phyloP scores from a whole-genome alignment of 1,140 invertebrate species.

The Atopsyche davidsoni region DNA sequence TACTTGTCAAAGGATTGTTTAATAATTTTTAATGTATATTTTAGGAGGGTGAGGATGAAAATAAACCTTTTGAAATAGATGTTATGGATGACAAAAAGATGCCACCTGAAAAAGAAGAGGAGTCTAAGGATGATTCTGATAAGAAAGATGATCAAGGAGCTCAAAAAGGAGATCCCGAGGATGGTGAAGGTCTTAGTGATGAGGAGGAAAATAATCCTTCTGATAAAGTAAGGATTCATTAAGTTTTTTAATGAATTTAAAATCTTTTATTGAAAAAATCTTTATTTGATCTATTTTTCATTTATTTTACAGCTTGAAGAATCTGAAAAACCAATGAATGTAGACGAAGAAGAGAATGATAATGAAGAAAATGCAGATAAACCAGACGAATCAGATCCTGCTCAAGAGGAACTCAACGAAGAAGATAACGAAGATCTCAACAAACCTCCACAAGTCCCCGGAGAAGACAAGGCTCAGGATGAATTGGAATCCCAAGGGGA shows the following conservation, averaged over 20 bases:
- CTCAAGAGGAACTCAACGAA: conserved; percentile 20
- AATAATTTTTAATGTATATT: conserved; percentile 8
- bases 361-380: conserved; percentile 26
- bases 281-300: too few species aligned
- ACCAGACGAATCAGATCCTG: conserved; percentile 34
- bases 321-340: conserved; percentile 10
- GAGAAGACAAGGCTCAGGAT: conserved; percentile 49
- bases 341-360: conserved; percentile 24
- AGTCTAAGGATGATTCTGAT: conserved; percentile 35
- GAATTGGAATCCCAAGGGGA: conserved; percentile 49
- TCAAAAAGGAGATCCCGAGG: conserved; percentile 44
- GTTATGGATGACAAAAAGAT: conserved; percentile 57
- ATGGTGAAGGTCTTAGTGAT: conserved; percentile 41
- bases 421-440: conserved; percentile 34
- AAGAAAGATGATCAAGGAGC: conserved; percentile 44
- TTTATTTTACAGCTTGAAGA: not conserved
- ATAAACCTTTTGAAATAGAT: conserved; percentile 81
- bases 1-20: not conserved
- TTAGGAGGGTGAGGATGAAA: conserved; percentile 55
- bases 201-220: conserved; percentile 35
- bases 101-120: conserved; percentile 38
- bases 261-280: not conserved
- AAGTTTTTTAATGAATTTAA: not conserved
- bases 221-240: conserved; percentile 8
- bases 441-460: conserved; percentile 32